phyloP scores from a whole-genome alignment of 2,797 vertebrate species.

The Rousettus madagascariensis region DNA sequence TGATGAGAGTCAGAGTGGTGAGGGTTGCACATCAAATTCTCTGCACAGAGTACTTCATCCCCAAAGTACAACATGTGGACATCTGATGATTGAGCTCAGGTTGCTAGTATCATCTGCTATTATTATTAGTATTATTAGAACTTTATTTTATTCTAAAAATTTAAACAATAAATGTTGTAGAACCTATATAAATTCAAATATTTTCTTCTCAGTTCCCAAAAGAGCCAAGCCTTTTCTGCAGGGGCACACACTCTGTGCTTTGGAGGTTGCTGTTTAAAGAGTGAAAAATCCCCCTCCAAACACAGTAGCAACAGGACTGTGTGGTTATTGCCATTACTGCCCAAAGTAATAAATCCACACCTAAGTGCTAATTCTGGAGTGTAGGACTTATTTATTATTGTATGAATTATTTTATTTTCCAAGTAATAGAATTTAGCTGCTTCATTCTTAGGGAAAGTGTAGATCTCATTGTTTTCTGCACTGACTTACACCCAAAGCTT shows the following conservation, averaged over 20 bases:
- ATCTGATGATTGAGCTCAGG: neutral
- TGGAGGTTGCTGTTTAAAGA: neutral
- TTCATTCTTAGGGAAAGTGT: neutral
- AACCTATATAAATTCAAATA: neutral
- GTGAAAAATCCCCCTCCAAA: too few relatives aligned
- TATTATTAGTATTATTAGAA: neutral
- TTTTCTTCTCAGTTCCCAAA: neutral
- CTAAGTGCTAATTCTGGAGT: neutral
- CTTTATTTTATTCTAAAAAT: neutral
- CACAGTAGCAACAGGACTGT: neutral
- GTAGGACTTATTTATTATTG: neutral
- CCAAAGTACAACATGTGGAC: neutral
- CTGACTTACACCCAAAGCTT: neutral
- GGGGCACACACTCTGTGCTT: neutral
- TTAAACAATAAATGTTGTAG: neutral
- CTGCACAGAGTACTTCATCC: accelerated
- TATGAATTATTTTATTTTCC: neutral
- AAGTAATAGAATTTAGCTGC: neutral
- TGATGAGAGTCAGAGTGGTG: neutral
- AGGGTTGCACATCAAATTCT: accelerated
- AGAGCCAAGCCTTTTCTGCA: neutral
- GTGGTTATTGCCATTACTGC: neutral
- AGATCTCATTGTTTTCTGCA: neutral
- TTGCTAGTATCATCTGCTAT: neutral
- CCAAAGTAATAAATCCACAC: neutral